Base-by-base conservation (phyloP, 2,113 vertebrate species). In the Phaethornis superciliosus region DNA sequence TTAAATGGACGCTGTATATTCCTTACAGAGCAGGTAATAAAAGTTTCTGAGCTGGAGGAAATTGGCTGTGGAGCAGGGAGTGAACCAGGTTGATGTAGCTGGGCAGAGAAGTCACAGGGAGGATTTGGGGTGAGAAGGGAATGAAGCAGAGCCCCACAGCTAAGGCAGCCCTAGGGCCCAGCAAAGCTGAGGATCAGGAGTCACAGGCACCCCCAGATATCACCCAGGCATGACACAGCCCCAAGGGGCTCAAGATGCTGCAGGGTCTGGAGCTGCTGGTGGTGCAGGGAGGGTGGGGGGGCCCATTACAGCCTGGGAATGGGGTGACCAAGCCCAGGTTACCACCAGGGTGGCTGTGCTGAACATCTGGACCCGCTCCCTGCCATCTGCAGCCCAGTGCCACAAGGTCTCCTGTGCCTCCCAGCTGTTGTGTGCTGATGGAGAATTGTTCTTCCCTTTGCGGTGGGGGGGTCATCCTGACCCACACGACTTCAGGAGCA, bases 1-100 rank as follows among this genome's bases (percentile, higher is more conserved):
- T 95, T 96, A 96, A 96, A 87, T 91, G 91, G 92, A 75, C 0
- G 47, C 91, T 93, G 85, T 96, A 95, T 96, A 88, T 95, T 92
- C 91, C 93, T 94, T 93, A 89, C 85, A 87, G 80, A 94, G 93
- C 59, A 70, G 74, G 79, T 84, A 92, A 69, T 94, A 96, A 96
- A 96, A 96, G 71, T 92, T 84, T 94, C 94, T 14, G 37, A 95
- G 91, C 72, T 74, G 86, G 69, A 94, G 90, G 87, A 90, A 92
- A 96, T 86, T 76, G 89, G 92, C 84, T 85, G 63, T 24, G 22
- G 76, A 88, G 85, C 71, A 67, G 49, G 37, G 88, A 92, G 32
- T 14, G 56, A 95, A 26, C 32, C 22, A 70, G 80, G 80, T 71
- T 89, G 72, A 81, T 59, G 37, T 78, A 87, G 63, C 20, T 49